Evolutionary conservation across 2,113 vertebrate genomes (phyloP), one percentile per base, ranked within the genome.

Genomic region (Callithrix jacchus): DNA sequence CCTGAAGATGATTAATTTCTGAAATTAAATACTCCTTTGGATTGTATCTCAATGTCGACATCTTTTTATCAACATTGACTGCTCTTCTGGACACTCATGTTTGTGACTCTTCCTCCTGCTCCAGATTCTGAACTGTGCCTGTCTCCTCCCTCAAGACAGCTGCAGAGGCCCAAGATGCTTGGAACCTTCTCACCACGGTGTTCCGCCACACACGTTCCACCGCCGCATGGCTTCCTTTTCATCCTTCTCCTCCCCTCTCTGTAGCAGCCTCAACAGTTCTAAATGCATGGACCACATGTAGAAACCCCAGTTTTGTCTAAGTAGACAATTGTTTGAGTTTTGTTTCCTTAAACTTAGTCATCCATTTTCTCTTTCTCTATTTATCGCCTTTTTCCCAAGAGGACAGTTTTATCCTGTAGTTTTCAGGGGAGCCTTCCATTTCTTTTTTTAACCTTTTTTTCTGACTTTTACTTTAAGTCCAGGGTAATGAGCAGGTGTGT

Each of bases 1-100:
- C 64, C 64, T 80, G 54, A 89, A 83, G 93, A 61, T 45, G 45
- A 40, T 74, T 89, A 30, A 80, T 45, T 27, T 83, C 80, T 61
- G 18, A 88, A 94, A 79, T 85, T 52, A 58, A 81, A 52, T 84
- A 25, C 54, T 37, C 20, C 32, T 85, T 76, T 64, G 83, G 10
- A 61, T 37, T 37, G 23, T 35, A 10, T 66, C 83, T 80, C 52
- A 42, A 10, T 27, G 6, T 66, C 49, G 0, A 0, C n/a, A 18
- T 84, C 37, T 30, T 76, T 70, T 86, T 30, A 23, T 45, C 21
- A 61, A 30, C 7, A 18, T 23, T 23, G 20, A 16, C 42, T 52
- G n/a, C 17, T 83, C 12, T 32, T 85, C 52, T 6, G 2, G 45
- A 40, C 32, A 47, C 6, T 5, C 18, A 13, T 37, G 13, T 7